Evolutionary conservation across 2,888 invertebrate genomes (phyloP).

Genomic region (Amorpha juglandis): DNA sequence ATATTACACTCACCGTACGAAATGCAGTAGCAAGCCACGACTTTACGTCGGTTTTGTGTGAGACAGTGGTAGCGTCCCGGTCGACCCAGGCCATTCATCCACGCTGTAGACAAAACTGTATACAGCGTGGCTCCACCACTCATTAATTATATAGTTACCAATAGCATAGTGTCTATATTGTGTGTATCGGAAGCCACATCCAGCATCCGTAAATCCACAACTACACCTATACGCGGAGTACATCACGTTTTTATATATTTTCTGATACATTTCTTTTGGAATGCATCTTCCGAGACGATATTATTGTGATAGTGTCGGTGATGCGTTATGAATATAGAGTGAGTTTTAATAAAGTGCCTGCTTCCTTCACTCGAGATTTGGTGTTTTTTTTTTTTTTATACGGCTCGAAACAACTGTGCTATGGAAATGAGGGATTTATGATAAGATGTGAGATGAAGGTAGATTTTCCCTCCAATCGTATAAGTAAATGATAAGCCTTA

Average conservation of each 20-base stretch:
- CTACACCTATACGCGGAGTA: constrained; percentile 52
- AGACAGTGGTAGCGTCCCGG: too few relatives aligned
- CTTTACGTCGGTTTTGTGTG: too few relatives aligned
- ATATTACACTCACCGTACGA: too few relatives aligned
- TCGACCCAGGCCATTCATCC: too few relatives aligned
- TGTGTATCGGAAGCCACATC: constrained; percentile 41
- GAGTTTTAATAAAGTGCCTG: constrained; percentile 79
- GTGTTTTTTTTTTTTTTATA: constrained; percentile 15
- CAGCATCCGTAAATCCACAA: constrained; percentile 41
- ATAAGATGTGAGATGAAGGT: background rate
- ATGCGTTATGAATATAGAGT: constrained; percentile 83
- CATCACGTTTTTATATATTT: constrained; percentile 78
- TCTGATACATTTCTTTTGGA: constrained; percentile 83
- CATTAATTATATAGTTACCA: too few relatives aligned
- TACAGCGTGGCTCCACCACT: too few relatives aligned
- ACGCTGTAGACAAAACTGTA: too few relatives aligned
- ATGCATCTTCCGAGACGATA: constrained; percentile 82
- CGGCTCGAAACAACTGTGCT: background rate
- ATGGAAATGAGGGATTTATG: constrained; percentile 9
- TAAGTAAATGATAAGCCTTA: too few relatives aligned
- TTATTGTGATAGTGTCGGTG: constrained; percentile 80
- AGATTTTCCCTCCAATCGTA: background rate
- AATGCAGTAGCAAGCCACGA: too few relatives aligned
- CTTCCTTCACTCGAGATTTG: constrained; percentile 47
- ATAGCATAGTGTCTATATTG: too few relatives aligned